These are phyloP conservation scores for Synanceia verrucosa DNA, from an alignment of 2,797 vertebrate species.

Conservation along the genomic window DNA sequence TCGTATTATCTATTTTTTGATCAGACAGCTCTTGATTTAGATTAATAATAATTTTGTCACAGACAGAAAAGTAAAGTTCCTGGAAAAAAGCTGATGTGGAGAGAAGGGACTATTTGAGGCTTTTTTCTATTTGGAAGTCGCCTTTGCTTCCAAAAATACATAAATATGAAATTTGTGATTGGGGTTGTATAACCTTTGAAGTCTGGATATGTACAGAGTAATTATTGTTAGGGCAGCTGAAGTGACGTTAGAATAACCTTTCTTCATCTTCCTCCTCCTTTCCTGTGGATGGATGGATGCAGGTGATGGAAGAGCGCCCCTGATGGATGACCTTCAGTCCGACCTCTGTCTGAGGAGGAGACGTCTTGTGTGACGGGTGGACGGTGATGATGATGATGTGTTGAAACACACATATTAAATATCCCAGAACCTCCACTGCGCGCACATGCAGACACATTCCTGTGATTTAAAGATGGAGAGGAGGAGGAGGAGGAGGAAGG, in stretches of 20 bases:
- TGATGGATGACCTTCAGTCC: conserved; percentile 41
- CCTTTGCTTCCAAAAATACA: background rate
- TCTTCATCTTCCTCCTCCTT: conserved; percentile 32
- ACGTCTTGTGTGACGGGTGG: background rate
- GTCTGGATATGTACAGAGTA: conserved; percentile 22
- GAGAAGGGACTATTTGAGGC: background rate
- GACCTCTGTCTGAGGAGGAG: conserved; percentile 15
- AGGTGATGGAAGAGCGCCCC: too few species aligned
- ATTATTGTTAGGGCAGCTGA: conserved; percentile 29
- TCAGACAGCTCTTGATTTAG: background rate
- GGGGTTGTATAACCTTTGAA: background rate
- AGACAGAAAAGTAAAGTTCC: background rate
- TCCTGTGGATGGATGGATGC: conserved; percentile 32
- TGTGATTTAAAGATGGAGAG: conserved; percentile 13
- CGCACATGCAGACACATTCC: conserved; percentile 19
- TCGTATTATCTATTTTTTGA: background rate
- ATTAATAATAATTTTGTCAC: too few species aligned
- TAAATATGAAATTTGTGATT: background rate
- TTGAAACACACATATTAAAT: conserved; percentile 12
- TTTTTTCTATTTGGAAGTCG: background rate
- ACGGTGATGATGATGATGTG: conserved; percentile 19
- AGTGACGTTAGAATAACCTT: too few species aligned
- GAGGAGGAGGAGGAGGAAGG: conserved; percentile 25
- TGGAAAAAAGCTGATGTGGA: background rate
- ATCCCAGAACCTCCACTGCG: conserved; percentile 8